Evolutionary conservation across 2,888 invertebrate genomes (phyloP).

Genomic region (Tenodera sinensis): DNA sequence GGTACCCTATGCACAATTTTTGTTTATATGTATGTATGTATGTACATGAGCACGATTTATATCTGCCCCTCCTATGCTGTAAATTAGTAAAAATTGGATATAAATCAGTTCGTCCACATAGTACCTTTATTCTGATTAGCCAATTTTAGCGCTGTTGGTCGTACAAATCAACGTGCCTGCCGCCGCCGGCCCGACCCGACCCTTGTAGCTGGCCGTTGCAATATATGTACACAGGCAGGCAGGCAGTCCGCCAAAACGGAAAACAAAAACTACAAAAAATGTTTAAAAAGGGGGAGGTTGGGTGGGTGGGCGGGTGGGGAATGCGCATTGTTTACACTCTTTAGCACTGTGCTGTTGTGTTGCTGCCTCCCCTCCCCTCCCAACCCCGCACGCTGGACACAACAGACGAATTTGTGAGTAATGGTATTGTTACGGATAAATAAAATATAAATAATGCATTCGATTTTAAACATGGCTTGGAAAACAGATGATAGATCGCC

Average conservation of each 20-base stretch:
- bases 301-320: not conserved
- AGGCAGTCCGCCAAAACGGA: not conserved
- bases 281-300: not conserved
- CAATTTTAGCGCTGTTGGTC: constrained; percentile 20
- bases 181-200: too few relatives aligned
- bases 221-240: too few relatives aligned
- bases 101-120: constrained; percentile 29
- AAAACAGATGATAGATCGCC: not conserved
- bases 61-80: constrained; percentile 13
- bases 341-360: not conserved
- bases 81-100: constrained; percentile 31
- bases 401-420: not conserved
- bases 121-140: constrained; percentile 31
- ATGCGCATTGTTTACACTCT: constrained; percentile 6
- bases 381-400: not conserved
- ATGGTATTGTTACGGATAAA: not conserved
- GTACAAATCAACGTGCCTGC: constrained; percentile 22
- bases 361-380: not conserved
- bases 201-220: not conserved
- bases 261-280: not conserved
- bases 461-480: not conserved
- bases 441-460: not conserved
- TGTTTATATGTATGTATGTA: constrained; percentile 27
- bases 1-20: constrained; percentile 13
- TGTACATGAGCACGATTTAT: constrained; percentile 23